phyloP scores from a whole-genome alignment of 92 coral and sea anemone species.

The Palythoa heliodiscus region DNA sequence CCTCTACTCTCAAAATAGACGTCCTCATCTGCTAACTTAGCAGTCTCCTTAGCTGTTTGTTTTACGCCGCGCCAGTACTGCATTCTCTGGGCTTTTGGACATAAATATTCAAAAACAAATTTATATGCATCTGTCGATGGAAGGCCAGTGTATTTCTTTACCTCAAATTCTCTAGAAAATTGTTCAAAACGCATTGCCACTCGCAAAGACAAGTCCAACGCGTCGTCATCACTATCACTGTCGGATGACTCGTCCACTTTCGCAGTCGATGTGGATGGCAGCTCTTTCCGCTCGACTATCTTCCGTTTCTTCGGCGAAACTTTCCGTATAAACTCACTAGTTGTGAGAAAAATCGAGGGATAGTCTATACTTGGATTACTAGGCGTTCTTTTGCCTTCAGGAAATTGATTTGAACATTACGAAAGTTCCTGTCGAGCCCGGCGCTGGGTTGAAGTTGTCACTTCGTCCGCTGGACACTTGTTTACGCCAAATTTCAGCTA shows the following conservation, averaged over 20 bases:
- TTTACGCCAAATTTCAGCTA: too few relatives aligned
- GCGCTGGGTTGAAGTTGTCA: constrained; percentile 44
- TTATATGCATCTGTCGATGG: constrained; percentile 56
- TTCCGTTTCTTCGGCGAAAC: constrained; percentile 53
- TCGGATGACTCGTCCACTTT: constrained; percentile 50
- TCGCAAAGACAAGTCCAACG: constrained; percentile 28
- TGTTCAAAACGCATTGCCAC: constrained; percentile 52
- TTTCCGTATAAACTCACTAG: constrained; percentile 50
- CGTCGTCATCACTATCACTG: constrained; percentile 44
- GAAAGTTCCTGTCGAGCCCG: constrained; percentile 47
- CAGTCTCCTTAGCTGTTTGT: constrained; percentile 51
- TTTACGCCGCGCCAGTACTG: constrained; percentile 64
- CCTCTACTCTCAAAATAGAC: constrained; percentile 22
- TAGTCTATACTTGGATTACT: constrained; percentile 43
- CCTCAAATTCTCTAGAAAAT: constrained; percentile 49
- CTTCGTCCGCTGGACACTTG: constrained; percentile 44
- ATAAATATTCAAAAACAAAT: constrained; percentile 50
- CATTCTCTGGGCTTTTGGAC: constrained; percentile 53
- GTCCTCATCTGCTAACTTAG: constrained; percentile 9
- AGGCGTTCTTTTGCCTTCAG: constrained; percentile 45
- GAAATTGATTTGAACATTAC: constrained; percentile 49
- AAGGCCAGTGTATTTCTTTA: constrained; percentile 59
- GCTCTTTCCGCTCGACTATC: constrained; percentile 40
- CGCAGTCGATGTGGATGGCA: constrained; percentile 45
- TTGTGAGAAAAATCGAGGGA: constrained; percentile 49